Evolutionary conservation across 2,113 vertebrate species (phyloP).

Genomic region (Synodontis membranacea): DNA sequence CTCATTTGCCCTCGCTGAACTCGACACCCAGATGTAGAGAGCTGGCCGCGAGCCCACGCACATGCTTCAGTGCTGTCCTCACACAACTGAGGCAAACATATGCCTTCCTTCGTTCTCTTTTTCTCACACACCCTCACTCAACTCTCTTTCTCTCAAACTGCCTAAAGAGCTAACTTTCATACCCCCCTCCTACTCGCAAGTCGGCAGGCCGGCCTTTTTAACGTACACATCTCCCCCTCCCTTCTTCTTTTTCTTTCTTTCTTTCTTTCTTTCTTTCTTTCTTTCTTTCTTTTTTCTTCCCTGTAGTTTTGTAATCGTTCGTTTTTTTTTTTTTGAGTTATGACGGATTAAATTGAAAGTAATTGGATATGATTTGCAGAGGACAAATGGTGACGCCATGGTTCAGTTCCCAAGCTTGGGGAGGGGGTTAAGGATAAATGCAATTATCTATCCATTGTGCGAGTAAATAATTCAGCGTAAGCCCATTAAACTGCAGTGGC

Average conservation of each 20-base stretch:
- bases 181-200: background rate
- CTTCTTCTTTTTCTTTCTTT: background rate
- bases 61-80: constrained; percentile 74
- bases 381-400: constrained; percentile 17
- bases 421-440: constrained; percentile 32
- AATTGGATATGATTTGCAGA: constrained; percentile 26
- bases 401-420: constrained; percentile 28
- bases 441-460: constrained; percentile 37
- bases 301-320: background rate
- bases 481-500: constrained; percentile 11
- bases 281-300: too few relatives aligned
- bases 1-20: constrained; percentile 71
- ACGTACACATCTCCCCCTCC: background rate
- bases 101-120: constrained; percentile 55
- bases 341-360: constrained; percentile 26
- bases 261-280: too few relatives aligned
- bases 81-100: constrained; percentile 66
- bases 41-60: constrained; percentile 66
- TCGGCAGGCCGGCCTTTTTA: background rate
- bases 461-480: constrained; percentile 40
- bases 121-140: constrained; percentile 40
- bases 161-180: constrained; percentile 1
- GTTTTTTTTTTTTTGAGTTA: constrained; percentile 20
- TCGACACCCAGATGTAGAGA: constrained; percentile 71
- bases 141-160: background rate